These are phyloP conservation scores for Myrmophylax atrothorax DNA, from an alignment of 2,113 vertebrate genomes.

Conservation along the genomic window DNA sequence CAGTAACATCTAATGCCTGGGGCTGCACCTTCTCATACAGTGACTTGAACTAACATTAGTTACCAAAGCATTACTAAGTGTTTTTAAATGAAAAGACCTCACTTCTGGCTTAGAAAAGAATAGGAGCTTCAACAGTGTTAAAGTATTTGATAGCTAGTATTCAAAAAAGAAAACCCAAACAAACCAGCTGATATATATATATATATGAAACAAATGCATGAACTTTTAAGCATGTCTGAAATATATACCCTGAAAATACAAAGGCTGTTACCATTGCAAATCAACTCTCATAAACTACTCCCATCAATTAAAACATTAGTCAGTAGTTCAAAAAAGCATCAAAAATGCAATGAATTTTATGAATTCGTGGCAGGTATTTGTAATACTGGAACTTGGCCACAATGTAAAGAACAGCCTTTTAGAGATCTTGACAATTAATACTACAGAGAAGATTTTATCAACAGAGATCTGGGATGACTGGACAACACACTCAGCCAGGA, in stretches of 20 bases:
- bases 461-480: not conserved
- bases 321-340: not conserved
- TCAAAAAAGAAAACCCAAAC: not conserved
- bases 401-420: not conserved
- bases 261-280: not conserved
- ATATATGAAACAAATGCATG: not conserved
- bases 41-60: not conserved
- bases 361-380: not conserved
- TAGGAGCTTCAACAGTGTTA: not conserved
- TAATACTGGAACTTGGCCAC: not conserved
- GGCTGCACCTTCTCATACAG: not conserved
- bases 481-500: not conserved
- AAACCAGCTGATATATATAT: not conserved
- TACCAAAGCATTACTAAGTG: not conserved
- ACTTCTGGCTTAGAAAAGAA: not conserved
- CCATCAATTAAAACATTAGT: not conserved
- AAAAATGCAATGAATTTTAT: not conserved
- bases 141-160: not conserved
- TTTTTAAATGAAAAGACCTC: not conserved
- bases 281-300: not conserved
- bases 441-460: not conserved
- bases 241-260: not conserved
- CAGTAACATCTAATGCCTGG: not conserved
- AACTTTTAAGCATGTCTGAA: not conserved
- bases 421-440: not conserved